Base-by-base conservation (phyloP, 1,140 invertebrate species). In the Drosophila takahashii region DNA sequence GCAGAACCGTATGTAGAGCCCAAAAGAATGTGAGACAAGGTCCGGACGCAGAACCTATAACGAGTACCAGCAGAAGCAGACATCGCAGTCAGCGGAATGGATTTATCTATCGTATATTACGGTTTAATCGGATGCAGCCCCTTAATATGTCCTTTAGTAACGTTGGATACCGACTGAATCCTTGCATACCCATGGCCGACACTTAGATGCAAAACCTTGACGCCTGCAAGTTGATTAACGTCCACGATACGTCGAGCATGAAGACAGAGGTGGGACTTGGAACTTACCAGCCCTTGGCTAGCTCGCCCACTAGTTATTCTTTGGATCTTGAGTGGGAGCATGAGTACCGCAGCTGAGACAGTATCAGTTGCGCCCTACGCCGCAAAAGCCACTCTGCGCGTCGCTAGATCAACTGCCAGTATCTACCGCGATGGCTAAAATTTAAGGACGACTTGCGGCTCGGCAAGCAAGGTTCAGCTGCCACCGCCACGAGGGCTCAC, bases 261-360 rank as follows among this genome's bases (percentile, higher is more conserved):
- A 89, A 91, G 64, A 90, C 90, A 26, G 81, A 89, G 26, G 42
- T 91, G 32, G 60, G 60, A 10, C 73, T 22, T 7, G 64, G 79
- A 15, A 67, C 56, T 15, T 87, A 75, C 26, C 75, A 62, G 3
- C 83, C 73, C 10, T 66, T 78, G 42, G 44, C 73, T 22, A 78
- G 50, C 47, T 92, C 91, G 0, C 64, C 83, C 10, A 84, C 91
- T 3, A 92, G 91, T 57, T 92, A 90, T 16, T 92, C 91, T 6
- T 48, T 92, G 16, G 91, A 92, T 27, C 73, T 92, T 7, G 91
- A 92, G 64, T 92, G 91, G 91, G 91, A 92, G 64, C 91, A 92
- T 37, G 91, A 92, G 53, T 92, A 92, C 58, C 78, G 1, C 85
- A 90, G 47, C 45, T 84, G 34, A 52, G 80, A 0, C 77, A 90